Evolutionary conservation across 2,797 vertebrate species (phyloP).

Genomic region (Coregonus ussuriensis): DNA sequence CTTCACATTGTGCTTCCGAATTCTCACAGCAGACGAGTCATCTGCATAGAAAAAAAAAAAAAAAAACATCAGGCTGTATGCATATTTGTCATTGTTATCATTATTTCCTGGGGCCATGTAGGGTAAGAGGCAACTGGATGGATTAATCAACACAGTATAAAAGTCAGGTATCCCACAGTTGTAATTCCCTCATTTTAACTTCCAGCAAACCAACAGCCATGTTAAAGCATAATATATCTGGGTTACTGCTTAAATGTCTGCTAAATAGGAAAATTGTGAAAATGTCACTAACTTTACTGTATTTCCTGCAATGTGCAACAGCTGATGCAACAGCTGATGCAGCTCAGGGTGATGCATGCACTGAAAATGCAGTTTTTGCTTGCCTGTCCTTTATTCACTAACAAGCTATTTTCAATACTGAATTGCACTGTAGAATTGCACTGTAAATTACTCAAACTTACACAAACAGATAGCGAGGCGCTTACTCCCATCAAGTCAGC

Average conservation of each 20-base stretch:
- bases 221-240: too few species aligned
- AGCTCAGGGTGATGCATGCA: too few species aligned
- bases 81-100: not conserved
- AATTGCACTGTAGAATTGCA: not conserved
- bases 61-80: not conserved
- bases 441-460: constrained; percentile 62
- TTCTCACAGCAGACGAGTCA: constrained; percentile 70
- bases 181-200: too few species aligned
- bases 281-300: too few species aligned
- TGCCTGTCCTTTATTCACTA: not conserved
- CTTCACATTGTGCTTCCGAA: constrained; percentile 64
- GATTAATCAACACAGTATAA: too few species aligned
- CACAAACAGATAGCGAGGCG: constrained; percentile 78
- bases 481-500: constrained; percentile 66
- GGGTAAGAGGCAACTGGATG: not conserved
- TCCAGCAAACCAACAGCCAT: too few species aligned
- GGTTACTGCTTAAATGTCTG: too few species aligned
- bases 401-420: not conserved
- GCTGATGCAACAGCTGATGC: too few species aligned
- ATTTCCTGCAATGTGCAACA: too few species aligned
- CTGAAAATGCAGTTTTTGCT: too few species aligned
- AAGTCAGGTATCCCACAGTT: too few species aligned
- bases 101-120: not conserved
- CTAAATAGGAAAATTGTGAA: too few species aligned
- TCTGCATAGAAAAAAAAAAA: constrained; percentile 59